A percentile compares a stretch with the other conserved stretches of the same genome.
phyloP scores from a whole-genome alignment of 2,888 invertebrate species.

The Agrochola lychnidis region DNA sequence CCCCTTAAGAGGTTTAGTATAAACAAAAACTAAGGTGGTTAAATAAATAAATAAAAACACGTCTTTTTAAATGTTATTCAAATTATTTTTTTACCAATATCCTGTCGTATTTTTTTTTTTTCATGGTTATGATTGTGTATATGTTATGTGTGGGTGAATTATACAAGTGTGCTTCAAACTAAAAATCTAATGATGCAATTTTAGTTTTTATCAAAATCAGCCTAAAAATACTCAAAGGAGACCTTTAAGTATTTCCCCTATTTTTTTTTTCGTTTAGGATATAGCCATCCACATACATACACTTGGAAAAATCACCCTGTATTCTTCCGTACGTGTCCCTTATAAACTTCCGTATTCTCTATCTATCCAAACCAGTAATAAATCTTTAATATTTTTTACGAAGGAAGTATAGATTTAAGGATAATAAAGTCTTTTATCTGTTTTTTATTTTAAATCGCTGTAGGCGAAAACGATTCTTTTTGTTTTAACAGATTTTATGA shows the following conservation, averaged over 20 bases:
- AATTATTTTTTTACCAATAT: background rate
- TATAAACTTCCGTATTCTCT: slow-evolving; percentile 15
- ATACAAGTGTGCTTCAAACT: background rate
- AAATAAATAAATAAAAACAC: background rate
- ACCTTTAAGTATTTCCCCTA: background rate
- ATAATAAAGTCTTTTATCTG: slow-evolving; percentile 27
- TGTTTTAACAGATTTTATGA: background rate
- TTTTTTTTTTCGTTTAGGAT: background rate
- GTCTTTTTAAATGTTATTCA: background rate
- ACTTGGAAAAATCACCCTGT: background rate
- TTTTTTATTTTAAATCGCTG: slow-evolving; percentile 19
- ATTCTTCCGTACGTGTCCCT: slow-evolving; percentile 8
- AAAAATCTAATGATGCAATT: background rate
- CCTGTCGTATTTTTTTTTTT: background rate
- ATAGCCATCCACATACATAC: background rate
- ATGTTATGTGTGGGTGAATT: too few species aligned
- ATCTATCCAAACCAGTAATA: slow-evolving; percentile 12
- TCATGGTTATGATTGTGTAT: too few species aligned
- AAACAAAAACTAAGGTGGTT: too few species aligned
- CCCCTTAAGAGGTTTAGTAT: too few species aligned
- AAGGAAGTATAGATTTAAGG: slow-evolving; percentile 18
- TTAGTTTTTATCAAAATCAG: too few species aligned
- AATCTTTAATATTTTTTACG: slow-evolving; percentile 25
- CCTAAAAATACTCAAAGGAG: background rate
- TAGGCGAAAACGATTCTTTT: background rate